Base-by-base conservation (phyloP, 2,888 invertebrate species). In the Entomobrya multifasciata region DNA sequence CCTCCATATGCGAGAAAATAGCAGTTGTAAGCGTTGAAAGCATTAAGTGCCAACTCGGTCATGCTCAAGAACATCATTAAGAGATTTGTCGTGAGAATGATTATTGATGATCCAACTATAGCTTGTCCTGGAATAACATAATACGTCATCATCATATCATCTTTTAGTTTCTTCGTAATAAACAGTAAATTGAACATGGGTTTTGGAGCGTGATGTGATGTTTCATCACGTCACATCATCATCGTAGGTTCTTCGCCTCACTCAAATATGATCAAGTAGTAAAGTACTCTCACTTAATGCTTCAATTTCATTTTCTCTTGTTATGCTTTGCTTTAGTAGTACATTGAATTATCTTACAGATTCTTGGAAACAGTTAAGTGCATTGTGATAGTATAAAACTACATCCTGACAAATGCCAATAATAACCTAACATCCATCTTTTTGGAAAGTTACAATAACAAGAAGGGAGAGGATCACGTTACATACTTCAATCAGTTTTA, bases 11-110 rank as follows among this genome's bases (percentile, higher is more conserved):
- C 91, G 20, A 91, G 88, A 84, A 89, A 88, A 72, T 90, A 91
- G 79, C 91, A 90, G 74, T 90, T 90, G 87, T 91, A 91, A 5
- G 90, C 89, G 84, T 91, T 91, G 87, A 87, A 90, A 15, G 89
- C 88, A 86, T 90, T 90, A 41, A 91, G 78, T 49, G 77, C 86
- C 77, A 90, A 76, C 84, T 90, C 89, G 77, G 89, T 86, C 65
- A 91, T 87, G 87, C 90, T 89, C 41, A 86, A 49, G 74, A 88
- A 84, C 76, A 90, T 89, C 89, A 91, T 90, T 41, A 90, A 60
- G 85, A 91, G 87, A 89, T 90, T 91, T 88, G 91, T 90, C 67
- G 89, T 85, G 76, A 91, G 78, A 25, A 91, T 90, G 55, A 86
- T 77, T 80, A 89, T 89, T 70, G 91, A 91, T 82, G 91, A 91